Percentiles rank a stretch among this genome's conserved stretches.
Conservation (phyloP, 2,797 vertebrate species). For the Sorex maritimensis region DNA sequence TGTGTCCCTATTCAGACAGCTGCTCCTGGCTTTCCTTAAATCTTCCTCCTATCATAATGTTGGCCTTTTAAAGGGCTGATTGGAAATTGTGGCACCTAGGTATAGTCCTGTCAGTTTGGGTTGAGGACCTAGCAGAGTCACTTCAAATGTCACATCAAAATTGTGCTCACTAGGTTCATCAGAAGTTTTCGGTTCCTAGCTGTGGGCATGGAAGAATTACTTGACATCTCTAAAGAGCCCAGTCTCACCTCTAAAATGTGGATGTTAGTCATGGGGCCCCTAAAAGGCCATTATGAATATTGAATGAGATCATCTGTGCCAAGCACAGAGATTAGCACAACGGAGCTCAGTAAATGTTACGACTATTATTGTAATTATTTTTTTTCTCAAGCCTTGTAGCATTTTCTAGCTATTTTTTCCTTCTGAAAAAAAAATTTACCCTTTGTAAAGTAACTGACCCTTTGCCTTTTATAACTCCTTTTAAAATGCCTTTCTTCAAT, state of each 20-base stretch:
- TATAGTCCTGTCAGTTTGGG: not conserved
- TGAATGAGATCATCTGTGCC: conserved; percentile 43
- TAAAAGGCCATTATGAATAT: not conserved
- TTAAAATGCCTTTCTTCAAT: conserved; percentile 44
- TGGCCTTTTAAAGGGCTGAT: not conserved
- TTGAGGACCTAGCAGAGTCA: not conserved
- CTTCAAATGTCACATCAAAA: not conserved
- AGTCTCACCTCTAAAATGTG: conserved; percentile 15
- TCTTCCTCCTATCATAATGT: not conserved
- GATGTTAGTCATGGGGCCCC: not conserved
- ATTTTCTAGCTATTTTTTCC: conserved; percentile 43
- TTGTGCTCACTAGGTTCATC: not conserved
- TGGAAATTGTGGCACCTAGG: not conserved
- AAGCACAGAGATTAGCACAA: not conserved
- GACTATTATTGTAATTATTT: not conserved
- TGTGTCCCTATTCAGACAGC: not conserved
- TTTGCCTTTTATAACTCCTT: conserved; percentile 8
- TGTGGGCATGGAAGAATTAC: not conserved
- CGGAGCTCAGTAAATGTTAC: conserved; percentile 35
- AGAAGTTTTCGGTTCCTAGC: not conserved
- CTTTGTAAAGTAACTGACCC: conserved; percentile 24
- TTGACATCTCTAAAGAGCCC: not conserved
- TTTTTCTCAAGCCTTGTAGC: conserved; percentile 30
- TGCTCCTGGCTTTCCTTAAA: not conserved
- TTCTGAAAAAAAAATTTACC: conserved; percentile 31